These are phyloP conservation scores for Steinernema hermaphroditum DNA, from an alignment of 2,888 invertebrate genomes.

Conservation along the genomic window DNA sequence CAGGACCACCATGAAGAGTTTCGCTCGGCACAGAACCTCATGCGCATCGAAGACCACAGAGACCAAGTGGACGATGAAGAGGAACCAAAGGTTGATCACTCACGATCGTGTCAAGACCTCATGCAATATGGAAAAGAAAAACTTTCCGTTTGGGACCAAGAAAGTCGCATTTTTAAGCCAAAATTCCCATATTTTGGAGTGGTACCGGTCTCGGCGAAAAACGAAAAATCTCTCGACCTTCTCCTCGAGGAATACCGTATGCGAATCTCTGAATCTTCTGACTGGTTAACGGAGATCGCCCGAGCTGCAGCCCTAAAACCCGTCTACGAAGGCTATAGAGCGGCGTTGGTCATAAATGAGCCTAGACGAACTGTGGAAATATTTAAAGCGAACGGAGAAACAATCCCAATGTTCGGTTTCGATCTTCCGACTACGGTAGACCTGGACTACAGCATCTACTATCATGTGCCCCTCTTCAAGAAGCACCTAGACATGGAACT, in stretches of 20 bases:
- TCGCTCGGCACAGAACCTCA: background rate
- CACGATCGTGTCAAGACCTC: slow-evolving; percentile 11
- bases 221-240: slow-evolving; percentile 44
- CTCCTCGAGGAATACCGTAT: slow-evolving; percentile 13
- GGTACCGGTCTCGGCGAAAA: slow-evolving; percentile 56
- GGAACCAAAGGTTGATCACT: background rate
- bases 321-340: slow-evolving; percentile 15
- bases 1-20: background rate
- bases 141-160: background rate
- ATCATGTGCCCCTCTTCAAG: background rate
- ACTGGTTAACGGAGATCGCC: slow-evolving; percentile 13
- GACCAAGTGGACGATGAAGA: background rate
- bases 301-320: slow-evolving; percentile 25
- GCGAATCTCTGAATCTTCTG: background rate
- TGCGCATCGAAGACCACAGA: background rate
- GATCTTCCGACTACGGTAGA: background rate
- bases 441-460: slow-evolving; percentile 16
- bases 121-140: background rate
- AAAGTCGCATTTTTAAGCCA: too few relatives aligned
- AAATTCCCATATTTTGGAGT: slow-evolving; percentile 33
- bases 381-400: background rate
- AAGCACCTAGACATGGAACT: slow-evolving; percentile 6
- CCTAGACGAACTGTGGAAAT: slow-evolving; percentile 7
- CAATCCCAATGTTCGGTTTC: background rate
- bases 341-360: background rate